Evolutionary conservation across 2,797 vertebrate genomes (phyloP), one percentile per base, ranked within the genome.

Genomic region (Novumbra hubbsi): DNA sequence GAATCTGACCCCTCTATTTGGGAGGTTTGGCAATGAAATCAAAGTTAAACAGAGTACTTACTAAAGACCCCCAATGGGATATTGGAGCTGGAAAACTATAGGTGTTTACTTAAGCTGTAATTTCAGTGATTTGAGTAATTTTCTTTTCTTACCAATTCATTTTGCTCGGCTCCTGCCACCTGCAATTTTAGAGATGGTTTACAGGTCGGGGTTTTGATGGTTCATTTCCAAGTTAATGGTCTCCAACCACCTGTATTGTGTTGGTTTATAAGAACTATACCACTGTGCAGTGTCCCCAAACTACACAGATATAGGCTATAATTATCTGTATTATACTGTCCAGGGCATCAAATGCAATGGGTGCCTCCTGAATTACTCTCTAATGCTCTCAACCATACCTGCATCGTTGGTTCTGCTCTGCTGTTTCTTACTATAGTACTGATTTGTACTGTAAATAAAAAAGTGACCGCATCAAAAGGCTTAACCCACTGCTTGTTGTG

Each of bases 41-140:
- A 83, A 75, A 79, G 72, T 38, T 71, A 73, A 79, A 73, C 70
- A 73, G 68, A 79, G 75, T 16, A 72, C 65, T 57, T 45, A 66
- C 63, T 65, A 27, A 68, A 48, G 45, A 72, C 72, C 76, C 70
- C 73, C 52, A 45, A 63, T 34, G 49, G 67, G 52, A 48, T 68
- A 70, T 38, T 30, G 74, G 64, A 60, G 52, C 70, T 70, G 71
- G 71, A 79, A 70, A 77, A 73, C 49, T 45, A 34, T 69, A 70
- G 72, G 68, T 69, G 70, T 81, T 80, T 78, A 77, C 65, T 30
- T 74, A 55, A 80, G 73, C 72, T 70, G 49, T 77, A 64, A 81
- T 75, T 76, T 80, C 49, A 64, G 38, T 21, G 32, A 73, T 75
- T 57, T 21, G 57, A 34, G 72, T 75, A 19, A 78, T 81, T 32